Percentiles rank a stretch among this genome's conserved stretches.
These are phyloP conservation scores for Tragelaphus buxtoni DNA, from an alignment of 2,113 vertebrate species.

Conservation along the genomic window DNA sequence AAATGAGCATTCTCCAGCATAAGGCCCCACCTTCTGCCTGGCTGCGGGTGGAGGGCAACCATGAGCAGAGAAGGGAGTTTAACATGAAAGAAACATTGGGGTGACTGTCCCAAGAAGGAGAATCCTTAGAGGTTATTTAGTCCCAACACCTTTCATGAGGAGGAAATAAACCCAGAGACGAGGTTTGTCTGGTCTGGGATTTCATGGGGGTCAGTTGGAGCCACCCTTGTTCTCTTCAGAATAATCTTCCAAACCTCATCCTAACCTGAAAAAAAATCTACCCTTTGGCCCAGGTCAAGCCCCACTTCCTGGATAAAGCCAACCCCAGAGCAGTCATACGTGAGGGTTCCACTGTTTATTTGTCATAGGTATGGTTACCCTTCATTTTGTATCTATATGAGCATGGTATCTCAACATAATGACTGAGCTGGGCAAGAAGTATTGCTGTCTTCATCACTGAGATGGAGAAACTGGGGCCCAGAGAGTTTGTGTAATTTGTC, in stretches of 20 bases:
- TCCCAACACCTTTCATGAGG: neutral
- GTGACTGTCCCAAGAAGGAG: neutral
- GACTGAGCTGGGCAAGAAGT: neutral
- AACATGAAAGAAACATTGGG: neutral
- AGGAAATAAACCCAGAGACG: neutral
- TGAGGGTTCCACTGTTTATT: fast-evolving
- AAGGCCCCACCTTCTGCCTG: neutral
- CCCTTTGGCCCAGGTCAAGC: neutral
- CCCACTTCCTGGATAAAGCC: neutral
- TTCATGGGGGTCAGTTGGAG: neutral
- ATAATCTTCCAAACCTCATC: neutral
- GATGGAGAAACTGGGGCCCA: neutral
- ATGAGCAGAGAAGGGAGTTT: neutral
- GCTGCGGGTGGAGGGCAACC: neutral
- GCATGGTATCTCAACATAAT: neutral
- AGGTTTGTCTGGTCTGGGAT: neutral
- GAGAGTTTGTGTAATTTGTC: neutral
- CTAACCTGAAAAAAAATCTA: neutral
- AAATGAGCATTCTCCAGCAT: neutral
- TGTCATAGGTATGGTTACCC: neutral
- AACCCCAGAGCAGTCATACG: fast-evolving
- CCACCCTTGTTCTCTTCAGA: neutral
- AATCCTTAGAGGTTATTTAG: neutral
- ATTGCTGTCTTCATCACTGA: neutral
- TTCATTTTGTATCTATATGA: neutral